These are phyloP conservation scores for Heteropelma amictum DNA, from an alignment of 2,888 invertebrate species.

Conservation along the genomic window DNA sequence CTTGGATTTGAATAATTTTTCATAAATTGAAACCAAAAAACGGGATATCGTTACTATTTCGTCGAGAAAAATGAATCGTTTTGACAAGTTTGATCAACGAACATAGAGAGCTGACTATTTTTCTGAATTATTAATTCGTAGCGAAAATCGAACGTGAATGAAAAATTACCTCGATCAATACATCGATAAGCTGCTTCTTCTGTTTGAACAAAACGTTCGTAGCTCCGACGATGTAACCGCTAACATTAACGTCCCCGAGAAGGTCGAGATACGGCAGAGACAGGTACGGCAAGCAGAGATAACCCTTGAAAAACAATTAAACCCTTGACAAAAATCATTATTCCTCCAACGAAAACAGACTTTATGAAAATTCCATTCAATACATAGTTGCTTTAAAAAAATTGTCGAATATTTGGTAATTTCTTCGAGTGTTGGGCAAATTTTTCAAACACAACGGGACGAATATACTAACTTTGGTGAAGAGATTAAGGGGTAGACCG, in stretches of 20 bases:
- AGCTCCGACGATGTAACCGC: conserved; percentile 95
- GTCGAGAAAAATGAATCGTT: too few species aligned
- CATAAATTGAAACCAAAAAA: too few species aligned
- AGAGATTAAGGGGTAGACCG: conserved; percentile 92
- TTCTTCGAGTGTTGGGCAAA: neutral
- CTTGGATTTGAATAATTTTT: too few species aligned
- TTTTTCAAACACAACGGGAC: neutral
- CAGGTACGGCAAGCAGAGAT: conserved; percentile 96
- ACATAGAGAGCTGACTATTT: too few species aligned
- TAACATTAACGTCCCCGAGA: conserved; percentile 90
- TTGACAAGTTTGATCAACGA: too few species aligned
- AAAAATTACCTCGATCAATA: conserved; percentile 91
- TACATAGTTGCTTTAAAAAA: too few species aligned
- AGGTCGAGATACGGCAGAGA: conserved; percentile 97
- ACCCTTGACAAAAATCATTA: neutral
- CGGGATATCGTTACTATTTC: too few species aligned
- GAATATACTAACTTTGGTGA: conserved; percentile 82
- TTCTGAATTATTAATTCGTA: too few species aligned
- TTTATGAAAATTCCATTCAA: neutral
- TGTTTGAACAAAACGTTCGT: conserved; percentile 99
- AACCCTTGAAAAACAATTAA: conserved; percentile 82
- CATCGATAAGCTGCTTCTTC: conserved; percentile 94
- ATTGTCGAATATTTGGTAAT: neutral
- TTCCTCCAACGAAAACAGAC: conserved; percentile 3
- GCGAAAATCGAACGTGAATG: too few species aligned